Evolutionary conservation across 2,797 vertebrate species (phyloP).

Genomic region (Peromyscus attwateri): DNA sequence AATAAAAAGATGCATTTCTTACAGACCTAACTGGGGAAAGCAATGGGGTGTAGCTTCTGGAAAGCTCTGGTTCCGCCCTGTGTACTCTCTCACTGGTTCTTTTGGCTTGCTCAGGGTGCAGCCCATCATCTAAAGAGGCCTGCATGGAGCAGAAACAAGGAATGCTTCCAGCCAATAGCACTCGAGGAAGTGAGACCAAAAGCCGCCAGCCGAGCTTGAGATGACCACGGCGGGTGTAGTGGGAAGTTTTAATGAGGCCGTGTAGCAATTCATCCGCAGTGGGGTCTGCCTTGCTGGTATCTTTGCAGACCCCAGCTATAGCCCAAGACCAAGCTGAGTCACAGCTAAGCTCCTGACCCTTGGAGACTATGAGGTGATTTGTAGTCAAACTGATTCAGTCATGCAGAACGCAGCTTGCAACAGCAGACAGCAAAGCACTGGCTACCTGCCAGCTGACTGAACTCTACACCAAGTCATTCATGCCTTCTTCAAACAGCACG

Average conservation of each 20-base stretch:
- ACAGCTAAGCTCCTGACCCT: not conserved
- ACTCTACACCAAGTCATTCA: not conserved
- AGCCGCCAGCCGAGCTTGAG: not conserved
- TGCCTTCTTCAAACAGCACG: not conserved
- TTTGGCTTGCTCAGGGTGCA: not conserved
- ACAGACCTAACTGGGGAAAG: too few relatives aligned
- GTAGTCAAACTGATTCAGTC: not conserved
- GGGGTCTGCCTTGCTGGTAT: not conserved
- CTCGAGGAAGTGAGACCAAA: not conserved
- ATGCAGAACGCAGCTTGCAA: not conserved
- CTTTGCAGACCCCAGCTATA: not conserved
- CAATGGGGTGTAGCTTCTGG: not conserved
- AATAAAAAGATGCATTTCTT: not conserved
- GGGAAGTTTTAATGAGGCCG: too few relatives aligned
- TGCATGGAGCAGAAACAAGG: not conserved
- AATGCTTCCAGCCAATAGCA: not conserved
- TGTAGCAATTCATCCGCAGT: too few relatives aligned
- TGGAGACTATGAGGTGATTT: not conserved
- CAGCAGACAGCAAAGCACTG: too few relatives aligned
- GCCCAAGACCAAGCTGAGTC: not conserved
- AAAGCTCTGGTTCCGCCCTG: not conserved
- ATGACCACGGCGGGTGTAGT: too few relatives aligned
- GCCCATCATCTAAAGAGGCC: not conserved
- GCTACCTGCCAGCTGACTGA: not conserved
- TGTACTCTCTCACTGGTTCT: not conserved